Percentiles rank a stretch among this genome's conserved stretches.
Evolutionary conservation across 1,140 invertebrate genomes (phyloP).

Genomic region (Archivesica marissinica): DNA sequence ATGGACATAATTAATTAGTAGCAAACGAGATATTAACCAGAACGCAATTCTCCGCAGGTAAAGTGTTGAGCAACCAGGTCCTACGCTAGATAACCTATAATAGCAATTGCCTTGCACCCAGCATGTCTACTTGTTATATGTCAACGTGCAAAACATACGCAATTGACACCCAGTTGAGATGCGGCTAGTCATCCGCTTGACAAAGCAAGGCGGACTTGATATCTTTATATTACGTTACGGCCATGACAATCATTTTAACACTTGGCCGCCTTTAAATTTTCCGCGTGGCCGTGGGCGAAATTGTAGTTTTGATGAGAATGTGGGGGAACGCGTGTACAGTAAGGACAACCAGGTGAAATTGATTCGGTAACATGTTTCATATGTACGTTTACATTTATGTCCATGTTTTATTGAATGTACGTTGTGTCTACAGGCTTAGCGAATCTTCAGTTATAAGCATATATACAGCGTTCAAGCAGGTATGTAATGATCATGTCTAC

Average conservation of each 20-base stretch:
- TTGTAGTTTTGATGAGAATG: background rate
- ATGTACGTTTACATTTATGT: background rate
- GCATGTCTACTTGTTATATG: background rate
- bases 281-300: background rate
- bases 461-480: background rate
- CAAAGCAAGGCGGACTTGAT: background rate
- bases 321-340: background rate
- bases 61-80: background rate
- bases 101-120: background rate
- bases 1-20: too few species aligned
- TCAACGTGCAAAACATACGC: background rate
- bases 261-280: background rate
- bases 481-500: background rate
- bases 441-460: background rate
- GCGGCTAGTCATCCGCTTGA: background rate
- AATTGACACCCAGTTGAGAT: background rate
- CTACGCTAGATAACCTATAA: background rate
- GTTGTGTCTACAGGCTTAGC: background rate
- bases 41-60: background rate
- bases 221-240: background rate
- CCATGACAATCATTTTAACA: conserved; percentile 5
- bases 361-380: background rate
- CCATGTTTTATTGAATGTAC: background rate
- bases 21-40: background rate
- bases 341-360: conserved; percentile 16